phyloP scores from a whole-genome alignment of 2,888 invertebrate genomes.

The Sturmia bella region DNA sequence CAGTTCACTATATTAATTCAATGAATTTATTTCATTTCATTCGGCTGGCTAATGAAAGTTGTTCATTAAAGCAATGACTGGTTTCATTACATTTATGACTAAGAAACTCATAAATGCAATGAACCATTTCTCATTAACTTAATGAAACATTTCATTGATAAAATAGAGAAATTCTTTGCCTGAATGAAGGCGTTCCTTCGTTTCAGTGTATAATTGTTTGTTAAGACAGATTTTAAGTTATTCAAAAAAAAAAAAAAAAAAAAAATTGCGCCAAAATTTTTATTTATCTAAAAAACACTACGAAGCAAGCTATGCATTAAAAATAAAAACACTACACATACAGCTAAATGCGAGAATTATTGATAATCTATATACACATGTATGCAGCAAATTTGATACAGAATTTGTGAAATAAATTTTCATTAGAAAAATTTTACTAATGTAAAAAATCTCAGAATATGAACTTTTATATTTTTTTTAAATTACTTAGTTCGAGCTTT shows the following conservation, averaged over 20 bases:
- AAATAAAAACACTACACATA: not conserved
- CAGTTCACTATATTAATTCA: too few species aligned
- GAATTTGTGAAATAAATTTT: slow-evolving; percentile 38
- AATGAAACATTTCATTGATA: too few species aligned
- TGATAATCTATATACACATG: slow-evolving; percentile 1
- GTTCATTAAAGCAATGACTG: too few species aligned
- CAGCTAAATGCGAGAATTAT: not conserved
- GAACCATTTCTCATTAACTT: too few species aligned
- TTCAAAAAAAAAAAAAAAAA: not conserved
- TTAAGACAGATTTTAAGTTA: too few species aligned
- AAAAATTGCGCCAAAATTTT: not conserved
- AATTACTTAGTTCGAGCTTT: not conserved
- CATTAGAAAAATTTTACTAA: slow-evolving; percentile 63
- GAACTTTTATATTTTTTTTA: slow-evolving; percentile 41
- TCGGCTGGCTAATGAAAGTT: too few species aligned
- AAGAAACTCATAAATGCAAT: too few species aligned
- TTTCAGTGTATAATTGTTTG: too few species aligned
- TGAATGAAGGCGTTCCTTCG: too few species aligned
- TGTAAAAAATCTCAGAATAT: slow-evolving; percentile 80
- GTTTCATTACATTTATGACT: too few species aligned
- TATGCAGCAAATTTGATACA: not conserved
- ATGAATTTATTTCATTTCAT: too few species aligned
- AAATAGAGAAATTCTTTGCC: too few species aligned
- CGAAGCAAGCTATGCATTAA: slow-evolving; percentile 28
- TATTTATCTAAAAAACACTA: not conserved